A percentile compares a stretch with the other conserved stretches of the same genome.
Evolutionary conservation across 1,140 invertebrate genomes (phyloP).

Genomic region (Coenobita brevimanus): DNA sequence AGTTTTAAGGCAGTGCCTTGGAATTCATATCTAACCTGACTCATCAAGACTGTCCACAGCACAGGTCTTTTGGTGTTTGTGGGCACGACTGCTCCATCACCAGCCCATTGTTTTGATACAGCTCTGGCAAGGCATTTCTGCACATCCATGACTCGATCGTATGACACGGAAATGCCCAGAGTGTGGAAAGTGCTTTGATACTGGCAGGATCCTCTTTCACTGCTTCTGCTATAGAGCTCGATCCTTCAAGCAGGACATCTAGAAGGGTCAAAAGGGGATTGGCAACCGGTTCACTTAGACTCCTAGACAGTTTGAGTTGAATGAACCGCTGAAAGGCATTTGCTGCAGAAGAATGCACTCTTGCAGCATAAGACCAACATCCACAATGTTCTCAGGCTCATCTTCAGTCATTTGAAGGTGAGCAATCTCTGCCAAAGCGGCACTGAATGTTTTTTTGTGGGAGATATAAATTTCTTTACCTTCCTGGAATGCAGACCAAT

Average conservation of each 20-base stretch:
- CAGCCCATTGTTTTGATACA: neutral
- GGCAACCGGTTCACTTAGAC: slow-evolving; percentile 6
- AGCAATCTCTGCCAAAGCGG: slow-evolving; percentile 9
- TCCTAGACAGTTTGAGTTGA: neutral
- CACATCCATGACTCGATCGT: slow-evolving; percentile 6
- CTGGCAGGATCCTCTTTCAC: neutral
- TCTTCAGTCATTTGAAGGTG: slow-evolving; percentile 2
- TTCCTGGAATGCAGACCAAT: neutral
- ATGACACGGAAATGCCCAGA: neutral
- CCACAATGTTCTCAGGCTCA: neutral
- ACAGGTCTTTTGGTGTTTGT: neutral
- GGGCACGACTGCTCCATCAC: neutral
- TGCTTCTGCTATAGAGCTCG: neutral
- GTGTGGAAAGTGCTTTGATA: neutral
- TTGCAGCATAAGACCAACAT: neutral
- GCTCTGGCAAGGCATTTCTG: neutral
- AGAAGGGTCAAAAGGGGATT: neutral
- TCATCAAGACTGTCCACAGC: slow-evolving; percentile 4
- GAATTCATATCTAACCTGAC: neutral
- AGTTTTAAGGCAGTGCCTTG: neutral
- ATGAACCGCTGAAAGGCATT: neutral
- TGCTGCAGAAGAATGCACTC: neutral
- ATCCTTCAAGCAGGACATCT: neutral
- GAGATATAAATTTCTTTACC: neutral
- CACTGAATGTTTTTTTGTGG: neutral